Evolutionary conservation across 2,888 invertebrate species (phyloP).

Genomic region (Yponomeuta plumbellus): DNA sequence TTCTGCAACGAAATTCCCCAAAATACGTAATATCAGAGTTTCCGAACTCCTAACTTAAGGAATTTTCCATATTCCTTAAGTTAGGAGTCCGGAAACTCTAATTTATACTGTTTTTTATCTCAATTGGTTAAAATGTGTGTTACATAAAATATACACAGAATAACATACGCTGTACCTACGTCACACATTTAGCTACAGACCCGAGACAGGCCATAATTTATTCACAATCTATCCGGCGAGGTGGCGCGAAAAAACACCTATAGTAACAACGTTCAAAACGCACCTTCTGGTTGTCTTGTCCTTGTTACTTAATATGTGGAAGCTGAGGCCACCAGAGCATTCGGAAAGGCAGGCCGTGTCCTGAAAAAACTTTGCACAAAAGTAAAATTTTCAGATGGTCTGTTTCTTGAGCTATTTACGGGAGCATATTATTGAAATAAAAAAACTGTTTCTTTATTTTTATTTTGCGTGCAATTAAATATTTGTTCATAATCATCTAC

Average conservation of each 20-base stretch:
- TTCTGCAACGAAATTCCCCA: no score
- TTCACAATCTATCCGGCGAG: constrained; percentile 11
- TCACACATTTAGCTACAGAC: neutral
- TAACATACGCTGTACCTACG: neutral
- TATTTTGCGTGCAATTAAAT: no score
- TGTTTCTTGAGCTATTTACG: neutral
- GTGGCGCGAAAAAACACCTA: constrained; percentile 8
- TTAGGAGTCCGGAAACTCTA: no score
- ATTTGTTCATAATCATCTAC: no score
- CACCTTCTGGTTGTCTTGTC: neutral
- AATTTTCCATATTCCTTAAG: no score
- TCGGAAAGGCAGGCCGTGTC: neutral
- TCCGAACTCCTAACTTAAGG: no score
- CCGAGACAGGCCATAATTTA: constrained; percentile 12
- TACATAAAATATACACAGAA: neutral
- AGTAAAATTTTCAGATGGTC: neutral
- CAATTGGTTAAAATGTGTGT: no score
- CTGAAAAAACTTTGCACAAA: neutral
- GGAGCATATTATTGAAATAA: neutral
- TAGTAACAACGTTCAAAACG: neutral
- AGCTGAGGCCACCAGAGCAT: neutral
- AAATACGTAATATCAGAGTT: no score
- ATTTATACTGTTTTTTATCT: no score
- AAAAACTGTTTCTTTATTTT: no score
- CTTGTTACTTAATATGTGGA: neutral